phyloP scores from a whole-genome alignment of 2,797 vertebrate genomes.

The Carcharodon carcharias region DNA sequence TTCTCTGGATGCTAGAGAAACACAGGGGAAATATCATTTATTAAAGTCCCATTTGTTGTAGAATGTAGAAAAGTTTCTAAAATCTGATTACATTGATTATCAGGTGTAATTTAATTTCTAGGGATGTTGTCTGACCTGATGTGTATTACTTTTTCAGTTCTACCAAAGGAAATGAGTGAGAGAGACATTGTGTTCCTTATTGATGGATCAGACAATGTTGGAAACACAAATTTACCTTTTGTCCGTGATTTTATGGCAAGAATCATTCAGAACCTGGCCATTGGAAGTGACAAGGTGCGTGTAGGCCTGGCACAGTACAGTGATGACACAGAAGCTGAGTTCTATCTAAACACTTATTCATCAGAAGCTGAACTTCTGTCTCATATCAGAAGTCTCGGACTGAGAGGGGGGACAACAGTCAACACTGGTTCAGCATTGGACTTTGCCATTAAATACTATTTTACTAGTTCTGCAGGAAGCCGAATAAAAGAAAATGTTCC shows the following conservation, averaged over 20 bases:
- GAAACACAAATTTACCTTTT: slow-evolving; percentile 18
- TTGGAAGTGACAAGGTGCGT: slow-evolving; percentile 30
- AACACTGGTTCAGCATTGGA: slow-evolving; percentile 33
- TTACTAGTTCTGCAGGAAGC: slow-evolving; percentile 31
- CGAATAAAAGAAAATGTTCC: background rate
- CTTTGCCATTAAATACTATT: slow-evolving; percentile 17
- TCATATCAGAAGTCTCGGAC: background rate
- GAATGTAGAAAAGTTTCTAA: background rate
- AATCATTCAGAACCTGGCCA: background rate
- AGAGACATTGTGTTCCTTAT: slow-evolving; percentile 39
- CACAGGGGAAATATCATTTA: background rate
- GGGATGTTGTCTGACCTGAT: no score
- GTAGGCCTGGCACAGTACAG: slow-evolving; percentile 38
- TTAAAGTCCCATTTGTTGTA: background rate
- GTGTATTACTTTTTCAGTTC: slow-evolving; percentile 7
- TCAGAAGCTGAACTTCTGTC: background rate
- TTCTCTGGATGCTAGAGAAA: background rate
- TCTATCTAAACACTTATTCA: slow-evolving; percentile 33
- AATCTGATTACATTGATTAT: background rate
- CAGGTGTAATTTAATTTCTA: background rate
- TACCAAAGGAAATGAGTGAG: slow-evolving; percentile 11
- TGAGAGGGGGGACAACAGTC: background rate
- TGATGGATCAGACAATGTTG: slow-evolving; percentile 32
- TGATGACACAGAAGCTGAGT: background rate
- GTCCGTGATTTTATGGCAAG: slow-evolving; percentile 9